Evolutionary conservation across 2,797 vertebrate species (phyloP).

Genomic region (Sarcophilus harrisii): DNA sequence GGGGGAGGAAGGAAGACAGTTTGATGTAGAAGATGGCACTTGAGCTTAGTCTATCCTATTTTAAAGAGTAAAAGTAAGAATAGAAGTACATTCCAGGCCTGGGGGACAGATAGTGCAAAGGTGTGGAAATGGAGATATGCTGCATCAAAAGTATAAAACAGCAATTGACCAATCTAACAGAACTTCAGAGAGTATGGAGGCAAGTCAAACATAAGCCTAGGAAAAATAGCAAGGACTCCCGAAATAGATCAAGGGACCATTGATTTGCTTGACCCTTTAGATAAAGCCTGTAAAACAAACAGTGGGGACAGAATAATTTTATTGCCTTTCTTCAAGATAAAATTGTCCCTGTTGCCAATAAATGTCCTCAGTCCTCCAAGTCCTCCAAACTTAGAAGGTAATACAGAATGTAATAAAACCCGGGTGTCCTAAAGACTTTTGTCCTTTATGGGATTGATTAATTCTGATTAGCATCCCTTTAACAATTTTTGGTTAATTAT

Average conservation of each 20-base stretch:
- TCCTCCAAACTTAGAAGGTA: slow-evolving; percentile 39
- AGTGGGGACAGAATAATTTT: background rate
- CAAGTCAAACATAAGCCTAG: background rate
- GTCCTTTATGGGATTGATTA: slow-evolving; percentile 8
- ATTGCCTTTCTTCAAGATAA: slow-evolving; percentile 68
- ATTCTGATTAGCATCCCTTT: slow-evolving; percentile 26
- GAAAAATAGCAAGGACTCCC: background rate
- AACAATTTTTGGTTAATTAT: slow-evolving; percentile 53
- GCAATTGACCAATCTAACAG: background rate
- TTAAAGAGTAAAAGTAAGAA: background rate
- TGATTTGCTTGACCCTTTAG: background rate
- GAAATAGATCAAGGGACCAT: background rate
- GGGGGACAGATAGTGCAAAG: background rate
- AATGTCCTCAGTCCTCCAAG: slow-evolving; percentile 10
- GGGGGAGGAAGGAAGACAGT: background rate
- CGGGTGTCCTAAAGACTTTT: slow-evolving; percentile 36
- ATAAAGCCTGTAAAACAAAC: background rate
- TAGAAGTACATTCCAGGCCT: background rate
- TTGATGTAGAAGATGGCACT: background rate
- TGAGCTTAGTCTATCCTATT: background rate
- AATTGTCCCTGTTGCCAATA: slow-evolving; percentile 53
- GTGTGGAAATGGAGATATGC: background rate
- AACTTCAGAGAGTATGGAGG: background rate
- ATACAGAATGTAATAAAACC: slow-evolving; percentile 35
- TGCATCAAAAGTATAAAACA: background rate